Evolutionary conservation across 1,140 invertebrate genomes (phyloP), one percentile per base, ranked within the genome.

Genomic region (Sarcophaga peregrina): DNA sequence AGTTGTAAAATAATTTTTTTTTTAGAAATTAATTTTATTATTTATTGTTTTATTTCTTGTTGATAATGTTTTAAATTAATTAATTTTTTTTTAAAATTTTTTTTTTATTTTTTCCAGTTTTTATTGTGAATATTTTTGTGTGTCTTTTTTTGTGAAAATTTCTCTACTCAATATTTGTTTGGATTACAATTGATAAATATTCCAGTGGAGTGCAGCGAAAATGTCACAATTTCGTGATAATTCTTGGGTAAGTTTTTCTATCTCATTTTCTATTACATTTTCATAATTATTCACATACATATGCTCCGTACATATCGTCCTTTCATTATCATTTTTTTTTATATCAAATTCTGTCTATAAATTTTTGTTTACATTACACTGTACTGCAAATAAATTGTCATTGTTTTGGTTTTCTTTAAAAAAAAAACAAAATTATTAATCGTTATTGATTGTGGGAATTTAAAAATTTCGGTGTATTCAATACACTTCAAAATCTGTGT

Each of bases 191-290:
- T 20, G 62, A 68, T 68, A 68, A 76, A 45, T 73, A 54, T 80
- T 50, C 48, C 47, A 46, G 76, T 52, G 20, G 45, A 50, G 73
- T 54, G 62, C 5, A 15, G 50, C 48, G 78, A 89, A 88, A 85
- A 90, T 90, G 89, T 88, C 89, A 86, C 89, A 90, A 85, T 90
- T 90, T 84, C 87, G 89, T 84, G 89, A 90, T 89, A 90, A 90
- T 90, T 90, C 89, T 87, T 90, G 89, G 89, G 89, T 90, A 85
- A 89, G 89, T 90, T 85, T 5, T 37, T 37, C 25, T 37, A 1
- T 37, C 4, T 37, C 25, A n/a, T 37, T 72, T 25, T 62, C 58
- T 25, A 17, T 25, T n/a, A n/a, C n/a, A 72, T 72, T 72, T 25
- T 72, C 7, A 4, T 15, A 62, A 17, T 62, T 62, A 15, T n/a